phyloP scores from a whole-genome alignment of 2,113 vertebrate genomes.

The Xenus cinereus region DNA sequence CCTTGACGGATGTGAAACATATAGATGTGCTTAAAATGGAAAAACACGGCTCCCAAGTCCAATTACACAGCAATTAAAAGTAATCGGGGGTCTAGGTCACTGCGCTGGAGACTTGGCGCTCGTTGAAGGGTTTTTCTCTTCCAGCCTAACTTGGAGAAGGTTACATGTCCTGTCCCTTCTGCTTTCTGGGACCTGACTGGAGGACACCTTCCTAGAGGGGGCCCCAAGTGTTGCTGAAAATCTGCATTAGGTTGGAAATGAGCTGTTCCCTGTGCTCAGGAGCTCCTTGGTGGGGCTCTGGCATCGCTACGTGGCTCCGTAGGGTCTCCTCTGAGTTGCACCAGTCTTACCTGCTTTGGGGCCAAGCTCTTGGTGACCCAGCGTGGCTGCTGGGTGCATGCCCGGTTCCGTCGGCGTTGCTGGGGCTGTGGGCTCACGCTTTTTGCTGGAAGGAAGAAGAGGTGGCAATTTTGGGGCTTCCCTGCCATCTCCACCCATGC shows the following conservation, averaged over 20 bases:
- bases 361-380: accelerated
- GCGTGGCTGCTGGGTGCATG: accelerated
- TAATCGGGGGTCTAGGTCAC: background rate
- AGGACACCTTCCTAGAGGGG: background rate
- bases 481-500: background rate
- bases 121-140: background rate
- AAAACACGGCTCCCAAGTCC: background rate
- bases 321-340: background rate
- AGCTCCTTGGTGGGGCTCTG: background rate
- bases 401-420: accelerated
- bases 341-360: background rate
- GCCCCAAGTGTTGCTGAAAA: background rate
- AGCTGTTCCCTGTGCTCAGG: background rate
- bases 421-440: background rate
- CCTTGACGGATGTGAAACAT: background rate
- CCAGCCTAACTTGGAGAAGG: background rate
- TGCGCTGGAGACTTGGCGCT: background rate
- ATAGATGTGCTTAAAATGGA: background rate
- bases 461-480: background rate
- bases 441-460: background rate
- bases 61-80: constrained; percentile 21
- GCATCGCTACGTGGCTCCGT: accelerated
- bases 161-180: background rate
- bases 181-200: background rate
- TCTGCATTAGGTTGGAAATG: background rate